Conservation (phyloP, 1,140 invertebrate species). For the Maconellicoccus hirsutus region DNA sequence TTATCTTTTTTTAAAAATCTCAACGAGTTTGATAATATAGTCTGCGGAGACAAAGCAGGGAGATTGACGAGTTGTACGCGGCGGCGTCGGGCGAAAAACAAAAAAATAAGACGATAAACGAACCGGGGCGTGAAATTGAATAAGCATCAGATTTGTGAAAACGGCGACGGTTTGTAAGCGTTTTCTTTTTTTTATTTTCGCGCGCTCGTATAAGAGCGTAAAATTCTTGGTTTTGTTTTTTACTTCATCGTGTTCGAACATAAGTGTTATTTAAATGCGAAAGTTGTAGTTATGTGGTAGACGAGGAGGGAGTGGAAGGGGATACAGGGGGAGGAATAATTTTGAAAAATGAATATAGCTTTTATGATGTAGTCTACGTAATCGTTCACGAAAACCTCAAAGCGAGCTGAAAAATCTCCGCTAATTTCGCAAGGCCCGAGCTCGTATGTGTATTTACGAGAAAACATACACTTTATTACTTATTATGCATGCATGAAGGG, state of each 20-base stretch:
- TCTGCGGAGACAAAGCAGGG: background rate
- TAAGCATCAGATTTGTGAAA: constrained; percentile 17
- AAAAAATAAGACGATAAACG: constrained; percentile 9
- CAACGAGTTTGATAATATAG: background rate
- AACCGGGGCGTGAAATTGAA: constrained; percentile 20
- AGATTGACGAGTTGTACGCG: background rate
- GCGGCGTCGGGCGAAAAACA: background rate
- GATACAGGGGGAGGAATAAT: background rate
- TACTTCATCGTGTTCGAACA: background rate
- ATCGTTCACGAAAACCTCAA: constrained; percentile 6
- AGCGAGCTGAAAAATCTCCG: background rate
- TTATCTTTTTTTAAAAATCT: background rate
- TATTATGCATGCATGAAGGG: constrained; percentile 21
- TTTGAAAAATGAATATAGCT: background rate
- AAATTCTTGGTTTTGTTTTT: background rate
- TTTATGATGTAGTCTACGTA: background rate
- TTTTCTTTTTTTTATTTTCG: too few relatives aligned
- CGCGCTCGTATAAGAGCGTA: too few relatives aligned
- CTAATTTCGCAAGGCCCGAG: background rate
- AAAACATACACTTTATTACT: constrained; percentile 9
- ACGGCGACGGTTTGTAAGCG: background rate
- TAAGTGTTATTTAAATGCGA: background rate
- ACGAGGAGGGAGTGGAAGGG: too few relatives aligned
- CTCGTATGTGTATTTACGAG: background rate
- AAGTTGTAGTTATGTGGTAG: background rate